A percentile compares a stretch with the other conserved stretches of the same genome.
Evolutionary conservation across 2,888 invertebrate species (phyloP).

Genomic region (Drosophila algonquin): DNA sequence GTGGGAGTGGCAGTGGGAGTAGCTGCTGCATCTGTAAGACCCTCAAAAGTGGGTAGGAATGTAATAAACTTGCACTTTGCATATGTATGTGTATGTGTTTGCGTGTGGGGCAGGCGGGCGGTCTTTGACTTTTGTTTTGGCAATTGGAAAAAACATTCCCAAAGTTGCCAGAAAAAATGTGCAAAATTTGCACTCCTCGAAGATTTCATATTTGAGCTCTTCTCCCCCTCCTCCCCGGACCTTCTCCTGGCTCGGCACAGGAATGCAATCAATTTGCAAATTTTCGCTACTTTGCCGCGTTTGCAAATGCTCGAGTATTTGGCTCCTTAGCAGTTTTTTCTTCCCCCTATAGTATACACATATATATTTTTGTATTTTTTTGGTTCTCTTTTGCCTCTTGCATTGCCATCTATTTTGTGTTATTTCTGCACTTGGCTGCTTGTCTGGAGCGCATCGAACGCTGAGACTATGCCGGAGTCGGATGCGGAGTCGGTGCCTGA

Average conservation of each 20-base stretch:
- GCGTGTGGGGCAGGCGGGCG: background rate
- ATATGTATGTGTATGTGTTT: background rate
- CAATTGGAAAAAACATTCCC: constrained; percentile 52
- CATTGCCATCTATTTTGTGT: constrained; percentile 58
- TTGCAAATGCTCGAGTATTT: constrained; percentile 77
- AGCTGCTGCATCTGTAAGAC: constrained; percentile 12
- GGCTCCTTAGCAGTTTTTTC: constrained; percentile 72
- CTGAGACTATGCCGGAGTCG: constrained; percentile 20
- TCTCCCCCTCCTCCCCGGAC: constrained; percentile 13
- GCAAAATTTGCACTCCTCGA: constrained; percentile 67
- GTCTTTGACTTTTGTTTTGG: constrained; percentile 37
- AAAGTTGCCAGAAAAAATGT: constrained; percentile 63
- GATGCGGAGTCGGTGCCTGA: background rate
- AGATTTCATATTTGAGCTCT: constrained; percentile 66
- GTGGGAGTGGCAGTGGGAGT: background rate
- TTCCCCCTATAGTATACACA: constrained; percentile 13
- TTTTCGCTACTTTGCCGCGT: constrained; percentile 80
- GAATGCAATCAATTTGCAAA: constrained; percentile 83
- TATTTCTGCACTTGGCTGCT: constrained; percentile 64
- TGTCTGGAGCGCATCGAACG: constrained; percentile 67
- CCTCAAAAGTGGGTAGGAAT: constrained; percentile 29
- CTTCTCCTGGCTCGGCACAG: constrained; percentile 58
- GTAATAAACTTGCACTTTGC: constrained; percentile 46
- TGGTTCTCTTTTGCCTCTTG: constrained; percentile 33
- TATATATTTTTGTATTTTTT: constrained; percentile 20